Conservation (phyloP, 1,140 invertebrate species). For the Camponotus floridanus region DNA sequence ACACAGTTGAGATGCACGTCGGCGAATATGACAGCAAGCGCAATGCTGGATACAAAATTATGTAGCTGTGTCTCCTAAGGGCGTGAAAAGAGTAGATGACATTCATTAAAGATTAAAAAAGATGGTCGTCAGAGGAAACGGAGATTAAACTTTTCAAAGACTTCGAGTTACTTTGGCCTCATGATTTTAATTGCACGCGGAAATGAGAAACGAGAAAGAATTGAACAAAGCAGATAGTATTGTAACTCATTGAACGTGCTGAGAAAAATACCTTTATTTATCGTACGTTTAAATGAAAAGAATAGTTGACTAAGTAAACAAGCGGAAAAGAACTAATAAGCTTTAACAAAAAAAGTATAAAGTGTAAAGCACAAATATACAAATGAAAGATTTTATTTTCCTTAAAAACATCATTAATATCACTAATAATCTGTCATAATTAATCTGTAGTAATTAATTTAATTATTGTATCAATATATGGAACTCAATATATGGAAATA, state of each 20-base stretch:
- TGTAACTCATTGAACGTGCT: slow-evolving; percentile 23
- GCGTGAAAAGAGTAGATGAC: slow-evolving; percentile 46
- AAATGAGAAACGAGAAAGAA: slow-evolving; percentile 54
- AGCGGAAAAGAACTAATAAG: slow-evolving; percentile 23
- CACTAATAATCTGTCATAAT: background rate
- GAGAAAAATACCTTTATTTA: slow-evolving; percentile 45
- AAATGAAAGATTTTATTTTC: slow-evolving; percentile 9
- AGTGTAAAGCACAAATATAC: background rate
- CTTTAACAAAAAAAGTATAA: background rate
- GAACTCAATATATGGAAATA: background rate
- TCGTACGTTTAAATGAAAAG: slow-evolving; percentile 18
- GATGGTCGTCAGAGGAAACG: slow-evolving; percentile 45
- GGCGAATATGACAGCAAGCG: slow-evolving; percentile 16
- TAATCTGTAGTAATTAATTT: background rate
- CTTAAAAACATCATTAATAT: slow-evolving; percentile 2
- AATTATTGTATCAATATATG: background rate
- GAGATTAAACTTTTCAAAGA: slow-evolving; percentile 62
- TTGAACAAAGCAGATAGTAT: slow-evolving; percentile 25
- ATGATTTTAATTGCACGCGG: slow-evolving; percentile 59
- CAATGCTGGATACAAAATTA: slow-evolving; percentile 35
- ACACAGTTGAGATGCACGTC: slow-evolving; percentile 16
- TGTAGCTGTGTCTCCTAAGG: slow-evolving; percentile 38
- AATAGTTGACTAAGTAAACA: slow-evolving; percentile 34
- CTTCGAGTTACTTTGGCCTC: slow-evolving; percentile 39
- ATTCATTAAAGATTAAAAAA: slow-evolving; percentile 64